These are phyloP conservation scores for Melanotaenia parkinsoni DNA, from an alignment of 2,797 vertebrate genomes.

Conservation along the genomic window DNA sequence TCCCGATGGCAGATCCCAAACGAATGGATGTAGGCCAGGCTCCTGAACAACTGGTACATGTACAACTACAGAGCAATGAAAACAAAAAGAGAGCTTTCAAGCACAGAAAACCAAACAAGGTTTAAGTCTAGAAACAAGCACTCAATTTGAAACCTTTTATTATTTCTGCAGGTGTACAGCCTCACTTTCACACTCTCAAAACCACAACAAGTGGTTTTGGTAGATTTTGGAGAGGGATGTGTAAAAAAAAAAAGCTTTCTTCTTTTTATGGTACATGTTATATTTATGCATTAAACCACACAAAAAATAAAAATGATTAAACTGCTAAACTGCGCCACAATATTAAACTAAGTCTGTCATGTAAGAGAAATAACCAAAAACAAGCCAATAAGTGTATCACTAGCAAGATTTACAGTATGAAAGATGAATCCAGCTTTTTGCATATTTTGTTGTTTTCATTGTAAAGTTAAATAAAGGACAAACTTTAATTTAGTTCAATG, in stretches of 20 bases:
- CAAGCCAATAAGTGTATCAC: neutral
- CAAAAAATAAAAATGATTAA: neutral
- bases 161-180: neutral
- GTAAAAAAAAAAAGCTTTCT: neutral
- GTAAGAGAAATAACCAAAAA: no score
- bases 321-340: neutral
- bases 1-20: constrained; percentile 99
- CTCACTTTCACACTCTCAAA: neutral
- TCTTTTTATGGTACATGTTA: no score
- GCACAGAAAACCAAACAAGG: neutral
- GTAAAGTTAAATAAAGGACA: neutral
- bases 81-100: constrained; percentile 37
- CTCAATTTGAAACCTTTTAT: neutral
- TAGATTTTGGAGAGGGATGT: neutral
- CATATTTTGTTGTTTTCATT: neutral
- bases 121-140: constrained; percentile 16
- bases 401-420: no score
- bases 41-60: constrained; percentile 99
- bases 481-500: no score
- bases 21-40: constrained; percentile 99
- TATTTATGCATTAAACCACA: no score
- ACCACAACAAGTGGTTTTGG: neutral
- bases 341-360: neutral
- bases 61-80: constrained; percentile 87
- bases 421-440: neutral